phyloP scores from a whole-genome alignment of 2,888 invertebrate species.

The Orthonychiurus folsomi region DNA sequence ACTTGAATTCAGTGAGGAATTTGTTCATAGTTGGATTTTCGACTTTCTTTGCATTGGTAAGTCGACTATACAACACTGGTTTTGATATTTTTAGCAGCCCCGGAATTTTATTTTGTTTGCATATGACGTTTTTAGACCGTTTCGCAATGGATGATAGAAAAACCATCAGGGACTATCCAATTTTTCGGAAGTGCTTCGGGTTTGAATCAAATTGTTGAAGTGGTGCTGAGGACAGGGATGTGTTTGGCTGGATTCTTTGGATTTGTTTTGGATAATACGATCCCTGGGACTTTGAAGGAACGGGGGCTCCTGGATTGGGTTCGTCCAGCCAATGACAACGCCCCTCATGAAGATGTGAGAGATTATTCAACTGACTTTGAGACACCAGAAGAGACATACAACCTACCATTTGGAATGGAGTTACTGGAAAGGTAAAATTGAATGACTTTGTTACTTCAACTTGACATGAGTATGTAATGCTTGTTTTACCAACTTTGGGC shows the following conservation, averaged over 20 bases:
- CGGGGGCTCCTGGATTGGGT: not conserved
- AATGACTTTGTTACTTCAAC: not conserved
- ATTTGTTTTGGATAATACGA: slow-evolving; percentile 62
- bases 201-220: slow-evolving; percentile 49
- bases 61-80: not conserved
- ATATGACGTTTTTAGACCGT: slow-evolving; percentile 55
- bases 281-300: slow-evolving; percentile 54
- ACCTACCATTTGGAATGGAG: slow-evolving; percentile 60
- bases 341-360: not conserved
- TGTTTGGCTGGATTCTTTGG: slow-evolving; percentile 64
- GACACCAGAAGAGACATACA: slow-evolving; percentile 17
- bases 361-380: not conserved
- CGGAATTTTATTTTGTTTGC: slow-evolving; percentile 11
- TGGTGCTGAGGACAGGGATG: slow-evolving; percentile 65
- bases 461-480: too few species aligned
- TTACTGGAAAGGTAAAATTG: slow-evolving; percentile 50
- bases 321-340: too few species aligned
- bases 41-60: slow-evolving; percentile 13
- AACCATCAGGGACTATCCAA: too few species aligned
- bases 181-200: slow-evolving; percentile 52
- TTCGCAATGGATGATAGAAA: slow-evolving; percentile 66
- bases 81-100: not conserved
- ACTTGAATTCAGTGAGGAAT: slow-evolving; percentile 54
- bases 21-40: slow-evolving; percentile 13
- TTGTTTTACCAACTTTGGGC: too few species aligned